Evolutionary conservation across 2,888 invertebrate species (phyloP).

Genomic region (Rhorus exstirpatorius): DNA sequence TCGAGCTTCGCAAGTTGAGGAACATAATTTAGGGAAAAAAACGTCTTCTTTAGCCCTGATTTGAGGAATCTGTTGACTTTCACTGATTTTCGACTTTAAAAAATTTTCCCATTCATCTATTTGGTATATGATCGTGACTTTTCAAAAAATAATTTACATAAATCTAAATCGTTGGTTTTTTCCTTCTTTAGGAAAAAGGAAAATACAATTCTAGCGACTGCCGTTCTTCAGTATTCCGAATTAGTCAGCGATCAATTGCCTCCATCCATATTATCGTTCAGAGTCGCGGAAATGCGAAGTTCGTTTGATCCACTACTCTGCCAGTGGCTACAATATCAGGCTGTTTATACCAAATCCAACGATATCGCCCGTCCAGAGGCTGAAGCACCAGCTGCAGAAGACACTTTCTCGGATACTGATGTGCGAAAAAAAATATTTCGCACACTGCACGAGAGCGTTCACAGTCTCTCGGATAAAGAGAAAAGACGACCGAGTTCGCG

Average conservation of each 20-base stretch:
- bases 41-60: too few species aligned
- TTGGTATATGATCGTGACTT: too few species aligned
- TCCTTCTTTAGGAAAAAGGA: conserved; percentile 66
- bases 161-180: not conserved
- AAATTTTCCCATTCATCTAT: too few species aligned
- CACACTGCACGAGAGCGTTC: conserved; percentile 84
- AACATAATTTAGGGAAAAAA: too few species aligned
- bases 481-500: conserved; percentile 76
- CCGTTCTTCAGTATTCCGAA: conserved; percentile 84
- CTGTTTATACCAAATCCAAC: conserved; percentile 79
- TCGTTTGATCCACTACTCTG: conserved; percentile 90
- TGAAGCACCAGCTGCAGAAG: conserved; percentile 77
- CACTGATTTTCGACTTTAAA: too few species aligned
- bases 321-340: conserved; percentile 89
- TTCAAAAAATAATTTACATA: too few species aligned
- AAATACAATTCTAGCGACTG: conserved; percentile 77
- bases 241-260: conserved; percentile 85
- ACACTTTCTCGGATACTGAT: conserved; percentile 79
- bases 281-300: conserved; percentile 87
- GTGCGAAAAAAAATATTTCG: conserved; percentile 83
- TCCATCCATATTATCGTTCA: conserved; percentile 87
- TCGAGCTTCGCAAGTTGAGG: too few species aligned
- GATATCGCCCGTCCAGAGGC: conserved; percentile 70
- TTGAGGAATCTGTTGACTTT: too few species aligned
- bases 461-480: conserved; percentile 84